Base-by-base conservation (phyloP, 2,797 vertebrate genomes). In the Choloepus didactylus region DNA sequence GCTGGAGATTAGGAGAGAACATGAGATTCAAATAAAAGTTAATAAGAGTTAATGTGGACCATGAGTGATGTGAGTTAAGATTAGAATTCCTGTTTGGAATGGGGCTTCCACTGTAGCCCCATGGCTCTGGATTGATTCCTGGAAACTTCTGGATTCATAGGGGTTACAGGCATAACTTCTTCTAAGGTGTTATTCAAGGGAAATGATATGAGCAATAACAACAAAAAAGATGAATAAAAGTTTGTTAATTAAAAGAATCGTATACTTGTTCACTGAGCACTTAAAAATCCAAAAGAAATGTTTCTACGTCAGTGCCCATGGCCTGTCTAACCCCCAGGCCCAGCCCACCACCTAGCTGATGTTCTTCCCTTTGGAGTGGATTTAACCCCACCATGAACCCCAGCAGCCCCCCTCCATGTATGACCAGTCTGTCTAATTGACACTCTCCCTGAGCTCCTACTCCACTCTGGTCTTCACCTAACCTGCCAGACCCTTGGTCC, bases 11-110 rank as follows among this genome's bases (percentile, higher is more conserved):
- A 72, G 67, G 56, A 60, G 88, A 79, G 27, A 46, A 77, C 41
- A 59, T 0, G 10, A 77, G 35, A 59, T 6, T 86, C 83, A 73
- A 56, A 44, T 90, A 84, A 62, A 83, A 60, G 70, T 89, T 49
- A 69, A 54, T 29, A 14, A 23, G 69, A 83, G 12, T 44, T 56
- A 41, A 51, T 73, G 18, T 62, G 67, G 51, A 54, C 29, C 23
- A n/a, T 54, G 62, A 87, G 6, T 27, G 51, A 77, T 14, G 15
- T 46, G 80, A 84, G 15, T 35, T 64, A 41, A 49, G 31, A 29
- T 79, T 64, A 84, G 70, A 75, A 84, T 54, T 96, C 38, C 38
- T 83, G 5, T 44, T 79, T 80, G 76, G 38, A 91, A 92, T 46
- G 72, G 23, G 10, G 31, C 18, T 69, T 79, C 62, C 44, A 14